Conservation (phyloP, 2,797 vertebrate genomes). For the Notolepis coatsorum region DNA sequence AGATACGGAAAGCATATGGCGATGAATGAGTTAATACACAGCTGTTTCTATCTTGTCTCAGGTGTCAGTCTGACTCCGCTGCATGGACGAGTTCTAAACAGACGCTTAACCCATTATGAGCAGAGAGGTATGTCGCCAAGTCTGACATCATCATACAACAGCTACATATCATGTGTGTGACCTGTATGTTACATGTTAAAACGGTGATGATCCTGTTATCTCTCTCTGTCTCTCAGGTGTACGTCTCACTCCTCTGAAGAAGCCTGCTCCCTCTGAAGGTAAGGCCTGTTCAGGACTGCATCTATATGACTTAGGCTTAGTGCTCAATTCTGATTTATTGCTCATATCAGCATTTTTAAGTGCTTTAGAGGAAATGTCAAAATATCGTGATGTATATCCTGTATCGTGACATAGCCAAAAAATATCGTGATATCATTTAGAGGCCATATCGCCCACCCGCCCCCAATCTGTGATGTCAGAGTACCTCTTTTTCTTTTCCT, state of each 20-base stretch:
- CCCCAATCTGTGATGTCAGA: no score
- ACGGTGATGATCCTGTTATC: neutral
- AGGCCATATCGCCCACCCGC: no score
- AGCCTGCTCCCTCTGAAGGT: conserved; percentile 35
- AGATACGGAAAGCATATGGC: no score
- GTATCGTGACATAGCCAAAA: no score
- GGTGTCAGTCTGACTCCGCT: conserved; percentile 59
- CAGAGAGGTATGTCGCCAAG: conserved; percentile 48
- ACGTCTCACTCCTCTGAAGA: conserved; percentile 55
- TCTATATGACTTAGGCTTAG: no score
- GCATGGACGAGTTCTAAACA: conserved; percentile 22
- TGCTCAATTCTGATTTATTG: no score
- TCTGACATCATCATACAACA: neutral
- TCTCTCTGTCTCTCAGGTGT: conserved; percentile 29
- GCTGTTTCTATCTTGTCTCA: conserved; percentile 12
- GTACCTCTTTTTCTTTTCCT: no score
- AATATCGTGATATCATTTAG: no score
- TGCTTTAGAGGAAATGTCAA: no score
- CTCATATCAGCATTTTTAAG: conserved; percentile 18
- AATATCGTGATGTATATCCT: no score
- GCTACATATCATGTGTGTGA: neutral
- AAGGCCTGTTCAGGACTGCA: conserved; percentile 10
- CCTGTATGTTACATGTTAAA: conserved; percentile 3
- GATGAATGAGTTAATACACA: no score
- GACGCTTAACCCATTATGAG: neutral